Conservation (phyloP, 2,113 vertebrate genomes). For the Microcebus ravelobensis region DNA sequence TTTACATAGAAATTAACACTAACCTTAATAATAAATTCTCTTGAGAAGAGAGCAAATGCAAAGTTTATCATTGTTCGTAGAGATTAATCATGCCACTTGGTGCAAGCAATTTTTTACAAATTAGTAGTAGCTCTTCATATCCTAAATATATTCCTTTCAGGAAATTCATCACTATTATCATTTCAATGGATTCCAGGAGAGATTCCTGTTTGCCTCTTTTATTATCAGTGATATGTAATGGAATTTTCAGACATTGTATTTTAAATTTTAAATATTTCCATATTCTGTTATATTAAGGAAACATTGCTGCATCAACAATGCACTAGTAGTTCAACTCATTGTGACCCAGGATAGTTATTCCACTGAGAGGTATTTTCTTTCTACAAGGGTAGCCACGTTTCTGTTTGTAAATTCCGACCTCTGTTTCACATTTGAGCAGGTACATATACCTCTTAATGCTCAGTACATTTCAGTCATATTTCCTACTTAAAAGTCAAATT, state of each 20-base stretch:
- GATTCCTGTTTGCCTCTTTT: not conserved
- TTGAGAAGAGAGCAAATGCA: not conserved
- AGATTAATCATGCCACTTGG: not conserved
- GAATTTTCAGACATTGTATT: not conserved
- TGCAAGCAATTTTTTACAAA: not conserved
- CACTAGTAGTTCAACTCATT: constrained; percentile 66
- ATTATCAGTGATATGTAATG: not conserved
- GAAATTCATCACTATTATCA: not conserved
- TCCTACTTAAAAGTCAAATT: constrained; percentile 4
- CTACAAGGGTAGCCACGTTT: not conserved
- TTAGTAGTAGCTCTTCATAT: not conserved
- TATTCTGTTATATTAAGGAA: not conserved
- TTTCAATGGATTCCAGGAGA: not conserved
- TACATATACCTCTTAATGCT: not conserved
- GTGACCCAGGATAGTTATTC: constrained; percentile 36
- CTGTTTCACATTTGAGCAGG: not conserved
- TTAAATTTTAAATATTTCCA: constrained; percentile 6
- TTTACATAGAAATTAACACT: not conserved
- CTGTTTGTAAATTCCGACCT: not conserved
- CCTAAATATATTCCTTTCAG: not conserved
- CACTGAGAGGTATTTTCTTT: constrained; percentile 68
- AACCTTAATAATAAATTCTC: not conserved
- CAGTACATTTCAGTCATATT: not conserved
- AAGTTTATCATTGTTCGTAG: not conserved
- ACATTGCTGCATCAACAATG: not conserved